Conservation (phyloP, 2,888 invertebrate genomes). For the Brachyptera putata region DNA sequence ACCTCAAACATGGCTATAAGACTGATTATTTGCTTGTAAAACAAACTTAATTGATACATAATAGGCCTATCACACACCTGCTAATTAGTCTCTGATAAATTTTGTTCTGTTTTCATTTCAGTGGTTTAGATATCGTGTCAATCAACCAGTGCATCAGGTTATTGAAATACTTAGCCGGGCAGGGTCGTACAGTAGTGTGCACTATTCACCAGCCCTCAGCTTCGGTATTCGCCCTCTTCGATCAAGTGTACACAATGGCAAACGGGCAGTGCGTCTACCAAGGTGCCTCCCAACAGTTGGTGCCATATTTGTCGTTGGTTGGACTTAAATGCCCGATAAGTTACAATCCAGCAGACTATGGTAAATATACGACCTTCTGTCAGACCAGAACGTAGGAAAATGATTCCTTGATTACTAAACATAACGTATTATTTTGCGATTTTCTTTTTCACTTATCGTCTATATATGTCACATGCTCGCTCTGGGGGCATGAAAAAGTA, state of each 20-base stretch:
- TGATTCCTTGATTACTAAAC: not conserved
- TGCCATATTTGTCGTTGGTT: conserved; percentile 62
- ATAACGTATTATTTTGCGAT: no score
- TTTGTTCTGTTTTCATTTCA: no score
- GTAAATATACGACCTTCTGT: no score
- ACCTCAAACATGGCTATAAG: no score
- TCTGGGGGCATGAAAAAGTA: not conserved
- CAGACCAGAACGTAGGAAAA: not conserved
- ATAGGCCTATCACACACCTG: no score
- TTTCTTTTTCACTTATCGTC: not conserved
- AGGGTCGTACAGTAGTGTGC: conserved; percentile 71
- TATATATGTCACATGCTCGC: not conserved
- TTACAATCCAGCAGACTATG: conserved; percentile 76
- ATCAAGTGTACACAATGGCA: conserved; percentile 63
- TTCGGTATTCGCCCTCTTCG: conserved; percentile 69
- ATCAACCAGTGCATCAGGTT: conserved; percentile 67
- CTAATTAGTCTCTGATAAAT: no score
- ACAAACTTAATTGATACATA: no score
- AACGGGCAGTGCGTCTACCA: conserved; percentile 62
- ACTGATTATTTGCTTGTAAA: no score
- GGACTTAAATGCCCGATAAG: conserved; percentile 68
- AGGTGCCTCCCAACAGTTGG: conserved; percentile 62
- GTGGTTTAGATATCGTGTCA: conserved; percentile 70
- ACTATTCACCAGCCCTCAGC: conserved; percentile 79
- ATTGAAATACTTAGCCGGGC: conserved; percentile 61